Base-by-base conservation (phyloP, 35 echinoderm and acorn worm genomes). In the Holothuria glaberrima region DNA sequence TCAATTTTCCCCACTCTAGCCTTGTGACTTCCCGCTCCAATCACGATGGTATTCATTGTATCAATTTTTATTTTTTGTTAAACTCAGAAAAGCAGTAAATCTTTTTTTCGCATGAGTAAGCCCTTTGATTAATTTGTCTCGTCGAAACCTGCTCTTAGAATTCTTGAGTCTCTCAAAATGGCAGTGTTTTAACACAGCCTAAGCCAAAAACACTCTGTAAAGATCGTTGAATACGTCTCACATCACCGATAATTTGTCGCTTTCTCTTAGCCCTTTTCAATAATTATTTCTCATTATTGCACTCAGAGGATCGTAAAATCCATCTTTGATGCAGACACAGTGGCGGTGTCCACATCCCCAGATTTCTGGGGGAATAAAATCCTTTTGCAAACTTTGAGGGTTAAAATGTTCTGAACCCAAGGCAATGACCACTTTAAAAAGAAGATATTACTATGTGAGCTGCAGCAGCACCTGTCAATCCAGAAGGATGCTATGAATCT, bases 1-100 rank as follows among this genome's bases (percentile, higher is more conserved):
- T 75, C 71, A 75, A 75, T 75, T 75, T 75, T 41, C 71, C 46
- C 46, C 18, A 75, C n/a, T 44, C 34, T 44, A 75, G 46, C 46
- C 71, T 24, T 9, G 46, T 44, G 17, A 44, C 35, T 44, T 75
- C 31, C 71, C 35, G 14, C 34, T 22, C 16, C 21, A 44, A 21
- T 75, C 19, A 32, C 19, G 18, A 12, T 34, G 5, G 18, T 72
- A 30, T 75, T 24, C 30, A 17, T 75, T 75, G 31, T 75, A 38
- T 44, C 71, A 44, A 75, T 31, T 32, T 72, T 30, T 30, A 32
- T 72, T 72, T 71, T 71, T 72, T 9, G 29, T 72, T 72, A 30
- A 74, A 74, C 31, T 38, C 26, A 74, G 22, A 74, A 0, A 12
- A 33, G 70, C 35, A 48, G 35, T 48, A 48, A 48, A 78, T 78